Conservation (phyloP, 2,113 vertebrate species). For the Amazona guildingii region DNA sequence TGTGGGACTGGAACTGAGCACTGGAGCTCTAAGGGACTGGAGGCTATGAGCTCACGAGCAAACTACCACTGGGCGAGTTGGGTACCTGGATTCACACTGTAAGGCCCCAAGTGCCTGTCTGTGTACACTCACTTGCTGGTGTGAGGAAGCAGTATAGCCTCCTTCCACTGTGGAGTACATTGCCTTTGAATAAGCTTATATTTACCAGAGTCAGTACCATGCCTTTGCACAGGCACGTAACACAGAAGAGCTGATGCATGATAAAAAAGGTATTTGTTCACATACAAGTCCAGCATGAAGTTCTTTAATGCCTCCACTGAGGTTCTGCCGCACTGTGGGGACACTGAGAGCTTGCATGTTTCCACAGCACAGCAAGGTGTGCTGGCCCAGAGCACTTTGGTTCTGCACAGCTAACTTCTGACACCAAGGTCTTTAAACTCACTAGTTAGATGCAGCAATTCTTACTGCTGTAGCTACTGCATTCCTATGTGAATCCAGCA, state of each 20-base stretch:
- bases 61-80: background rate
- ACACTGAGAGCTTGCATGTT: background rate
- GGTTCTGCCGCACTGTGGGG: background rate
- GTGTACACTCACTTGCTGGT: background rate
- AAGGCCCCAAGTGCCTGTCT: background rate
- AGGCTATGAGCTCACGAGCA: background rate
- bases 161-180: background rate
- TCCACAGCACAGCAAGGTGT: background rate
- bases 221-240: background rate
- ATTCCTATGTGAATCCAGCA: background rate
- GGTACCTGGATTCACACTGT: background rate
- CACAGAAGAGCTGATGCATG: background rate
- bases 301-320: background rate
- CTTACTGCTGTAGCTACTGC: background rate
- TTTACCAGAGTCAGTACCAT: background rate
- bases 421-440: background rate
- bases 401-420: background rate
- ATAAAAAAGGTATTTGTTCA: background rate
- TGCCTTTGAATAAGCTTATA: background rate
- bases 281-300: background rate
- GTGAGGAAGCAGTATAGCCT: background rate
- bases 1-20: background rate
- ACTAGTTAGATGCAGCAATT: background rate
- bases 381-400: background rate
- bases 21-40: background rate